A percentile compares a stretch with the other conserved stretches of the same genome.
Evolutionary conservation across 2,888 invertebrate species (phyloP).

Genomic region (Romanomermis culicivorax): DNA sequence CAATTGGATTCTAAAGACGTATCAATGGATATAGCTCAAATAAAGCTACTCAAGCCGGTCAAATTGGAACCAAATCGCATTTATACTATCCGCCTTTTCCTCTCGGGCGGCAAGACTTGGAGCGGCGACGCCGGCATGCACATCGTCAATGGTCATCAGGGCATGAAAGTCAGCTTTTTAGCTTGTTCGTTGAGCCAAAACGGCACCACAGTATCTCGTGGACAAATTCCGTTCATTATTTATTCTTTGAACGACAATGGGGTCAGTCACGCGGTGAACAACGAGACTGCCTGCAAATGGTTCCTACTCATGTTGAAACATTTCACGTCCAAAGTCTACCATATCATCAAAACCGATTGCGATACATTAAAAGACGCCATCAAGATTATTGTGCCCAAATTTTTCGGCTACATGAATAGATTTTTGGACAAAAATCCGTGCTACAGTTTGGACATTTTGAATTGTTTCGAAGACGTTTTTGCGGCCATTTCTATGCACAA

Average conservation of each 20-base stretch:
- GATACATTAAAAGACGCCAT: background rate
- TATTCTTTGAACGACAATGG: slow-evolving; percentile 38
- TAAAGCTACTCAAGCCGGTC: slow-evolving; percentile 70
- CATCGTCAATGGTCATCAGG: slow-evolving; percentile 72
- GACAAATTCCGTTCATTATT: slow-evolving; percentile 75
- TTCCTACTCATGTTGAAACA: background rate
- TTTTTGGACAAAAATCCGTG: slow-evolving; percentile 21
- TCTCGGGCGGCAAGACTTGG: slow-evolving; percentile 61
- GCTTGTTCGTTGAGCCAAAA: slow-evolving; percentile 80
- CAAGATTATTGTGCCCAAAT: slow-evolving; percentile 3
- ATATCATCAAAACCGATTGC: background rate
- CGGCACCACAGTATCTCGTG: slow-evolving; percentile 79
- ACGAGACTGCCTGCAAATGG: background rate
- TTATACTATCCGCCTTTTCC: slow-evolving; percentile 60
- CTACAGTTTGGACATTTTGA: slow-evolving; percentile 19
- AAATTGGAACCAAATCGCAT: slow-evolving; percentile 35
- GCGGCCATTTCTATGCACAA: slow-evolving; percentile 18
- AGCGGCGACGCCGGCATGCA: slow-evolving; percentile 80
- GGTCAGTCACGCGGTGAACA: background rate
- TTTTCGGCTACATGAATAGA: slow-evolving; percentile 19
- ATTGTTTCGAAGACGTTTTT: slow-evolving; percentile 22
- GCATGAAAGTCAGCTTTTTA: slow-evolving; percentile 66
- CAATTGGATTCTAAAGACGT: slow-evolving; percentile 52
- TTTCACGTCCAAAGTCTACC: background rate
- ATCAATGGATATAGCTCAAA: slow-evolving; percentile 55